Evolutionary conservation across 2,888 invertebrate species (phyloP), one percentile per base, ranked within the genome.

Genomic region (Gymnoscelis rufifasciata): DNA sequence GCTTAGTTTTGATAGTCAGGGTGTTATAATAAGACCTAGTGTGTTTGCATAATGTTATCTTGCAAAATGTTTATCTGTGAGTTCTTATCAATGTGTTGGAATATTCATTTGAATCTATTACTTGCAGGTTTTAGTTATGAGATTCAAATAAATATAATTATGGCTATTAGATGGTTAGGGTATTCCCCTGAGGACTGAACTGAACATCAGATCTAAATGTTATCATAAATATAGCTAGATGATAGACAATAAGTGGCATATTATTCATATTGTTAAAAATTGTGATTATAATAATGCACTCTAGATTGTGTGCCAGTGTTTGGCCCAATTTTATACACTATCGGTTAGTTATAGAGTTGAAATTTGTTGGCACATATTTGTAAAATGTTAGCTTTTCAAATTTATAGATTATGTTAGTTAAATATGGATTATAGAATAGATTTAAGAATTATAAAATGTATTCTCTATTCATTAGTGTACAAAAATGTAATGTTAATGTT

Each of bases 171-270:
- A 2, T 19, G 19, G 19, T 2, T 19, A 5, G 19, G 19, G 19
- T 19, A 5, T 19, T 19, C 5, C 19, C 19, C 19, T 19, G 19
- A 3, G 19, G 19, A 19, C 19, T 19, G 19, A 19, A 5, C 19
- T 3, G 3, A 3, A 19, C 19, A 19, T 19, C 19, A 19, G 2
- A 19, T 19, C 5, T 2, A 19, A 19, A 19, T 19, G 19, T 19
- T 19, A 19, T 19, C 2, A 19, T 19, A 19, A 2, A 19, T 19
- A 19, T 19, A 19, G 5, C 19, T 19, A 19, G 3, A 19, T 7
- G 2, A 4, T 59, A 52, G 62, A 63, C 62, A 63, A 63, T 63
- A 63, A 59, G 47, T 19, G 10, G n/a, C 14, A 19, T 19, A 33
- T 19, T 35, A 35, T 10, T 33, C n/a, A 15, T 39, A 47, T 48